Evolutionary conservation across 2,797 vertebrate species (phyloP), one percentile per base, ranked within the genome.

Genomic region (Decapterus maruadsi): DNA sequence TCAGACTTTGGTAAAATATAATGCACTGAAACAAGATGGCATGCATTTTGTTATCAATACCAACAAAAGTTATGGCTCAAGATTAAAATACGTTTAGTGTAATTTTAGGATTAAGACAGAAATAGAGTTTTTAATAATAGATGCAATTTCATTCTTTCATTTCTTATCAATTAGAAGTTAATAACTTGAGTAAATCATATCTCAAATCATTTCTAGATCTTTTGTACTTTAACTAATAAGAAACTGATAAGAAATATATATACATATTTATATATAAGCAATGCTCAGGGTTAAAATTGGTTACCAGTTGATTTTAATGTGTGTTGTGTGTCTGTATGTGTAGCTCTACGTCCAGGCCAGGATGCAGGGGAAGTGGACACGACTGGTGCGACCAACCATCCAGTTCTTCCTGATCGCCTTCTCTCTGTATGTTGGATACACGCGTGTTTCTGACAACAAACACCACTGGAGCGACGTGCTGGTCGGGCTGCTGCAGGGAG

Each of bases 381-480:
- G 98, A 1, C 91, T 99, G 63, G 93, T 98, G 13, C 94, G 98
- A 12, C 98, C 97, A 48, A 98, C 97, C 0, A 92, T 98, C 80
- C 98, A 99, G 94, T 98, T 99, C 94, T 96, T 98, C 92, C 93
- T 99, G 85, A 79, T 99, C 68, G 78, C 95, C 13, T 98, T 98
- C 0, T 93, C 98, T 1, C 76, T 99, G 50, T 99, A 96, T 0
- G 98, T 99, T n/a, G 98, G 95, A 29, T 99, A 98, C 93, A 97
- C 97, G 0, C 94, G 97, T 0, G 96, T 99, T 20, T 97, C 97
- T 0, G 98, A 99, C 94, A 95, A 97, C 93, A 98, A 98, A 53
- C 98, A 99, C 88, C 97, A 99, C 94, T 97, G 96, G 95, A 97
- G 97, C 0, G 98, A 99, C 0, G 97, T 99, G 1, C 73, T 99